These are phyloP conservation scores for Frieseomelitta varia DNA, from an alignment of 1,140 invertebrate species.

Conservation along the genomic window DNA sequence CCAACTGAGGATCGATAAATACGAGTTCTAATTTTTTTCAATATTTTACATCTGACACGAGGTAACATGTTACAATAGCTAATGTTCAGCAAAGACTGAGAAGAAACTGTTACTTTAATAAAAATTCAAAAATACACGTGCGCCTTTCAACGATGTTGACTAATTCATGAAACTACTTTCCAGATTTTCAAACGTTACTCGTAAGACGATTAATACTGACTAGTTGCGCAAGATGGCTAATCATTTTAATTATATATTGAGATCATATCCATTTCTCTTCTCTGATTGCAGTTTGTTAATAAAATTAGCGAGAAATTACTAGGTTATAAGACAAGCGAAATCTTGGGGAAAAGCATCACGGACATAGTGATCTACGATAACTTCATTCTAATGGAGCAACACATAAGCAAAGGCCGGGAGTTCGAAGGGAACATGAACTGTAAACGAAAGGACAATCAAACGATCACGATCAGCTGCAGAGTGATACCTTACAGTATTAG, in stretches of 20 bases:
- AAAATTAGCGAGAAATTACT: constrained; percentile 89
- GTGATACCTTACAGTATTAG: constrained; percentile 85
- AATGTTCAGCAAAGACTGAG: no score
- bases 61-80: no score
- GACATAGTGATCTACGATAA: constrained; percentile 84
- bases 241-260: background rate
- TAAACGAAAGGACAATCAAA: constrained; percentile 90
- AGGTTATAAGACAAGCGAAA: constrained; percentile 89
- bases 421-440: constrained; percentile 94
- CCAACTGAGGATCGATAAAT: no score
- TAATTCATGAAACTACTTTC: background rate
- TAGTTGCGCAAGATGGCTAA: no score
- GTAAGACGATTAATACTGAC: background rate
- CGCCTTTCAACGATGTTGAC: background rate
- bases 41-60: no score
- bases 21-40: background rate
- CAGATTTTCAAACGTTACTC: background rate
- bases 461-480: constrained; percentile 89
- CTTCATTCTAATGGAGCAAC: constrained; percentile 85
- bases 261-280: background rate
- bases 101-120: background rate
- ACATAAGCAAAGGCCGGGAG: constrained; percentile 89
- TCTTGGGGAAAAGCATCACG: constrained; percentile 88
- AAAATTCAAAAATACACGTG: background rate
- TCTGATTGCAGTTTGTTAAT: constrained; percentile 88